Base-by-base conservation (phyloP, 2,888 invertebrate species). In the Drosophila leonis region DNA sequence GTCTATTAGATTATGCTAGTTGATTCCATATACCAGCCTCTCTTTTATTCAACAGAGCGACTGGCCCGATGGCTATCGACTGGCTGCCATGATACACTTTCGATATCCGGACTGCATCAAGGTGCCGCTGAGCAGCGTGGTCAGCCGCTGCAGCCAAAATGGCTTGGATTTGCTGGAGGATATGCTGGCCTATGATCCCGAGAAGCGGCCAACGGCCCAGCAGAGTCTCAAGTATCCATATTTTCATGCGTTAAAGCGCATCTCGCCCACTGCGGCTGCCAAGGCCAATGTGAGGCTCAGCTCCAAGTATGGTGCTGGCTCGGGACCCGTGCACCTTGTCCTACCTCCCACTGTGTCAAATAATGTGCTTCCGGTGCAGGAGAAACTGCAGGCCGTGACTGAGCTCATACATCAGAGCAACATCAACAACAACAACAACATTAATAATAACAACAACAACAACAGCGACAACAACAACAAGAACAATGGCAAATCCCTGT, bases 41-140 rank as follows among this genome's bases (percentile, higher is more conserved):
- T 20, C 31, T 8, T 27, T 6, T 20, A 9, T 29, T 27, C 29
- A 52, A 18, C 80, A 97, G 96, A 96, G 95, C 81, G 97, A 97
- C 76, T 99, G 99, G 99, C 96, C 97, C 1, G 99, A 99, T 91
- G 99, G 99, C 6, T 97, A 97, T 93, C 96, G 97, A 78, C 94
- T 99, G 75, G 98, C 99, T 0, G 95, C 97, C 6, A 96, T 97
- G 60, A 97, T 99, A 94, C 98, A 99, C 89, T 99, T 99, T 92
- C 97, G 97, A 72, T 99, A 99, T 94, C 99, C 99, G 6, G 96
- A 97, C 90, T 97, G 97, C 92, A 95, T 95, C 0, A 95, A 96
- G 85, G 97, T 97, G 51, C 96, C 97, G 31, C 94, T 99, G 65
- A 95, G 95, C 78, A 95, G 96, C 68, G 94, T 97, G 31, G 96